phyloP scores from a whole-genome alignment of 2,797 vertebrate genomes.

The Acestrorhynchus altus region DNA sequence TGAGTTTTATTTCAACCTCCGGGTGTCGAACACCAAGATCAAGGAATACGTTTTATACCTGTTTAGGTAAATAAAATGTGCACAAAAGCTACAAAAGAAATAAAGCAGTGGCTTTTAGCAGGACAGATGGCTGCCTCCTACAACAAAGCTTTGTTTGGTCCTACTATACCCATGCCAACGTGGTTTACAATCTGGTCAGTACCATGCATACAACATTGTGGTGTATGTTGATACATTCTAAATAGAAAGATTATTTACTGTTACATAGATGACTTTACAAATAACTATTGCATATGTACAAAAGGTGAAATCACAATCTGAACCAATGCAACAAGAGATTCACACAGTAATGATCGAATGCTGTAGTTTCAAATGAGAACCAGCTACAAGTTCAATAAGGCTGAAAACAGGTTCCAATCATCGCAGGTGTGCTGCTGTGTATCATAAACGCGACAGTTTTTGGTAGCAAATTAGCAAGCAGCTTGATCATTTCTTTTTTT shows the following conservation, averaged over 20 bases:
- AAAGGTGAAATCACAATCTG: constrained; percentile 39
- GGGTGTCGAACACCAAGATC: constrained; percentile 49
- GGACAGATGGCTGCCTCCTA: constrained; percentile 31
- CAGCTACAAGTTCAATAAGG: constrained; percentile 28
- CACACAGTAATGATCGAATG: constrained; percentile 32
- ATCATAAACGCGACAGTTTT: too few species aligned
- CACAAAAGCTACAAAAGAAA: constrained; percentile 48
- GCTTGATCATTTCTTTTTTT: not conserved
- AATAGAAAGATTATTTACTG: constrained; percentile 4
- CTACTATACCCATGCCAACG: constrained; percentile 31
- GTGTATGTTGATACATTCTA: constrained; percentile 45
- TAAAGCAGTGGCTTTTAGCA: constrained; percentile 33
- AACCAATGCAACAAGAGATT: constrained; percentile 48
- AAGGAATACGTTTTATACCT: constrained; percentile 39
- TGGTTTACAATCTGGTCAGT: constrained; percentile 51
- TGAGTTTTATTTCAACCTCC: constrained; percentile 58
- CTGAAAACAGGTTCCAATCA: not conserved
- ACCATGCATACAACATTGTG: constrained; percentile 40
- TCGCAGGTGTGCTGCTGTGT: too few species aligned
- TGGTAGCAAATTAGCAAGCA: not conserved
- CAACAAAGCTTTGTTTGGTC: constrained; percentile 50
- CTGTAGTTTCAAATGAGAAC: constrained; percentile 40
- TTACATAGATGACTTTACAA: constrained; percentile 45
- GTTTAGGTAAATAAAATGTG: constrained; percentile 42
- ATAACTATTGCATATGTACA: constrained; percentile 33